Conservation (phyloP, 2,888 invertebrate genomes). For the Furcula furcula region DNA sequence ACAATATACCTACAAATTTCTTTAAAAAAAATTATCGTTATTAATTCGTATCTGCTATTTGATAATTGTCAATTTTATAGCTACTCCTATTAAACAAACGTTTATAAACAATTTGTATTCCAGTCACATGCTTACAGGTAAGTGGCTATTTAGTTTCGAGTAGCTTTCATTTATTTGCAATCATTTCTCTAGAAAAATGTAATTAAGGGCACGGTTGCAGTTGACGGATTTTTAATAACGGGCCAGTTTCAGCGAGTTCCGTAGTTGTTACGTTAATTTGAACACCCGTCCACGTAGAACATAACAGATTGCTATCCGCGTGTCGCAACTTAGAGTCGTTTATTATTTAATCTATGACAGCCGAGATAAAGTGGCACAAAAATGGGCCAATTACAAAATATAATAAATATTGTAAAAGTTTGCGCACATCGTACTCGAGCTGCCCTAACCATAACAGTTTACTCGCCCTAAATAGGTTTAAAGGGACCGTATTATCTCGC, state of each 20-base stretch:
- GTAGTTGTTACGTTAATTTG: conserved; percentile 46
- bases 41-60: no score
- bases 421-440: conserved; percentile 47
- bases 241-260: conserved; percentile 12
- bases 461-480: conserved; percentile 58
- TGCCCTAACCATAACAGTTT: conserved; percentile 71
- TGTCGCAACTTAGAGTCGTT: conserved; percentile 50
- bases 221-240: conserved; percentile 25
- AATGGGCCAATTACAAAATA: conserved; percentile 76
- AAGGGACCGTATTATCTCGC: conserved; percentile 66
- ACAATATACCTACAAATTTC: no score
- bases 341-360: conserved; percentile 58
- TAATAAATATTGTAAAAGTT: conserved; percentile 72
- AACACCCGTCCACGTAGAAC: conserved; percentile 37
- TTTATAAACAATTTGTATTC: no score
- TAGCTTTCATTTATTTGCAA: conserved; percentile 15
- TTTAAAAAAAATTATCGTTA: no score
- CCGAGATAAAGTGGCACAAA: conserved; percentile 46
- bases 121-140: background rate
- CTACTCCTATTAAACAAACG: no score
- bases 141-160: background rate
- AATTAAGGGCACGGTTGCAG: conserved; percentile 21
- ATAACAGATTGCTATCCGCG: conserved; percentile 34
- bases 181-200: conserved; percentile 17
- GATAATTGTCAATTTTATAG: no score